Evolutionary conservation across 2,797 vertebrate genomes (phyloP), one percentile per base, ranked within the genome.

Genomic region (Xiphophorus birchmanni): DNA sequence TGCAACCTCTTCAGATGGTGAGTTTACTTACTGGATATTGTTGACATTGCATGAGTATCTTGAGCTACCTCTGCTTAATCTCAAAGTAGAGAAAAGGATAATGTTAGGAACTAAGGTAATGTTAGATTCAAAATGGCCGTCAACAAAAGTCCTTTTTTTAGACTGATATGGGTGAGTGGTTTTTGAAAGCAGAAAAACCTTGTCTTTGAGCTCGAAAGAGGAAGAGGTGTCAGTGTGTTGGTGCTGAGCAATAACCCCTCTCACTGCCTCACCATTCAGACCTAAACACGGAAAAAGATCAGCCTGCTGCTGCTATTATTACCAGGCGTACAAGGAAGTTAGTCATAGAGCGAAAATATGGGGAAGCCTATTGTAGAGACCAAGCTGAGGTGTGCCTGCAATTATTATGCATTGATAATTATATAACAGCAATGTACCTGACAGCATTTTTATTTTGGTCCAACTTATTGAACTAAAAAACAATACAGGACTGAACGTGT

Each of bases 1-100:
- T 75, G 56, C 84, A 29, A 79, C 79, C 54, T n/a, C 75, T 18
- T 48, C 89, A 74, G 93, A 94, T 0, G 91, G 96, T 96, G 80
- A 94, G 95, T 76, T 60, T 60, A 47, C 18, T 48, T 29, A 12
- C 26, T 37, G 10, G 5, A 2, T 44, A 4, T 29, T 48, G 42
- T n/a, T 12, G 48, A 54, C 48, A 4, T 35, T 67, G 11, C 18
- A 23, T 42, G 11, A 26, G 40, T 13, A 71, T 26, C 40, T 26
- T 44, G 21, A 67, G 35, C 35, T 21, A 13, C 21, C 2, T n/a
- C 40, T 71, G 23, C 40, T n/a, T 40, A 42, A 26, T 42, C 21
- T 69, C 23, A 42, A 72, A 45, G 42, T 12, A 45, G 69, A 72
- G 5, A 42, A n/a, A 29, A 47, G 15, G 44, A 72, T 29, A 1